Percentiles rank a stretch among this genome's conserved stretches.
These are phyloP conservation scores for Trichosurus vulpecula DNA, from an alignment of 2,797 vertebrate species.

Conservation along the genomic window DNA sequence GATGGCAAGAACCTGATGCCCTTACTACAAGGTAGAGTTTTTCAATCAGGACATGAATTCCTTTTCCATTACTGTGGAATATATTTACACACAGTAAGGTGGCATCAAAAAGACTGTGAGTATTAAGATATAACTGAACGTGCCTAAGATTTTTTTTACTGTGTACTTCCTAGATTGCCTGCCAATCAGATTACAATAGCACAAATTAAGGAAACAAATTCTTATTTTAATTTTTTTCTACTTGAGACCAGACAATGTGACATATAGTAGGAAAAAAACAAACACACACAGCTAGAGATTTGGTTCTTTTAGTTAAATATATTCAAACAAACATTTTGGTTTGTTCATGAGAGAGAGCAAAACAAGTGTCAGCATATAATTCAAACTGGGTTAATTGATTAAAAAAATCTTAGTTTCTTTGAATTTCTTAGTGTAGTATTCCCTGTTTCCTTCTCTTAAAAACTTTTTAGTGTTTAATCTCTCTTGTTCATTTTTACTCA, in stretches of 20 bases:
- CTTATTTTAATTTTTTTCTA: not conserved
- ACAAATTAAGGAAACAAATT: not conserved
- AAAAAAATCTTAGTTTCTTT: not conserved
- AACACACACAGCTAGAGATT: no score
- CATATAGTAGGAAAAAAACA: fast-evolving
- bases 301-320: not conserved
- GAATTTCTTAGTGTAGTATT: not conserved
- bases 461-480: not conserved
- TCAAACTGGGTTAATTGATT: not conserved
- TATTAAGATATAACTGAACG: not conserved
- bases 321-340: not conserved
- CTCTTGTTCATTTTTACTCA: not conserved
- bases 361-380: not conserved
- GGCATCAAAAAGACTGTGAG: slow-evolving; percentile 63
- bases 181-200: not conserved
- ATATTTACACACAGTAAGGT: slow-evolving; percentile 36
- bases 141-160: not conserved
- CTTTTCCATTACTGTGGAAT: slow-evolving; percentile 59
- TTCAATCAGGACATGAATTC: slow-evolving; percentile 26
- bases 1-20: slow-evolving; percentile 54
- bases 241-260: fast-evolving
- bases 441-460: not conserved
- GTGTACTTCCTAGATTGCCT: not conserved
- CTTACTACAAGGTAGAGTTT: slow-evolving; percentile 4
- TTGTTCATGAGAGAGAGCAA: not conserved